Evolutionary conservation across 2,888 invertebrate species (phyloP), one percentile per base, ranked within the genome.

Genomic region (Tryphoninae sp.): DNA sequence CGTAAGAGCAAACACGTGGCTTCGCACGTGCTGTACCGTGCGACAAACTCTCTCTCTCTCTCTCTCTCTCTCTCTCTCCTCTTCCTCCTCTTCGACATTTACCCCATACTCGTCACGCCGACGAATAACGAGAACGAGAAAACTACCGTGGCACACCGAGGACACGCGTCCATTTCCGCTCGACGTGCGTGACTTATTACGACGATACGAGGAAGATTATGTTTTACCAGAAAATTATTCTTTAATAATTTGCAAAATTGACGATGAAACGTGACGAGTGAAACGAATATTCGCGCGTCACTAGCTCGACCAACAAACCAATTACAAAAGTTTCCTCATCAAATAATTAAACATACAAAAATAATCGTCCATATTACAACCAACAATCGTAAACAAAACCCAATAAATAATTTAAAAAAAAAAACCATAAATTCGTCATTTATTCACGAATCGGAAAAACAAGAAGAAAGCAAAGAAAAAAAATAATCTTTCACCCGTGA

Each of bases 161-260:
- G 69, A 81, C 75, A 40, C 72, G 19, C 71, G 65, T 59, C 33
- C 75, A 33, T 69, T 75, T 61, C 76, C 64, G 64, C 55, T 65
- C 55, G 45, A 55, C 76, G 69, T 77, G 49, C 77, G 74, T 80
- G 82, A 80, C 80, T 71, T 69, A 68, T 73, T 23, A 53, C 62
- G 16, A 22, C 9, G 49, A 59, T 23, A 33, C 42, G 40, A 19
- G 55, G 26, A 72, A 73, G 69, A 82, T 82, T 73, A 53, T 55
- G 22, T 61, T 19, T 51, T 19, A 26, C 40, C 42, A 19, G 23
- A 49, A 78, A 42, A 13, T 16, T 45, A 19, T 9, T 8, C n/a
- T 40, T 42, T 13, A 1, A 62, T 16, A 75, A 59, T 65, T 16
- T 16, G 11, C 16, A 19, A 45, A 45, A 23, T 62, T 53, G 19